A percentile compares a stretch with the other conserved stretches of the same genome.
These are phyloP conservation scores for Amphiprion clarkii DNA, from an alignment of 2,797 vertebrate species.

Conservation along the genomic window DNA sequence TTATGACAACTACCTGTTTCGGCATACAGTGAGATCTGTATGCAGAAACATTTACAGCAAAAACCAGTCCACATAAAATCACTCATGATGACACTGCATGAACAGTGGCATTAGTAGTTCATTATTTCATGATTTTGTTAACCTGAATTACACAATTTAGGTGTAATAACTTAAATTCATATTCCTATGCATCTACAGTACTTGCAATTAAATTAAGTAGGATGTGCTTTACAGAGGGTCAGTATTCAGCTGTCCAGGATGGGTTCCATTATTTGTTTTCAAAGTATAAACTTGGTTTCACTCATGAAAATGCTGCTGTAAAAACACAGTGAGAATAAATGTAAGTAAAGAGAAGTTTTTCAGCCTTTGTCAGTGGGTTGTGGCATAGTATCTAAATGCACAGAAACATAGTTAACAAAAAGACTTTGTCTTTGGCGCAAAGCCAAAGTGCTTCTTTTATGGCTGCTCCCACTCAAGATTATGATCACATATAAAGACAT, in stretches of 20 bases:
- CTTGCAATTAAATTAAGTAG: background rate
- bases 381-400: background rate
- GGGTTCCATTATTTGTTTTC: background rate
- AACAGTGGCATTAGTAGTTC: no score
- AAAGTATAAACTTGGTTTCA: no score
- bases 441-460: conserved; percentile 27
- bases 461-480: background rate
- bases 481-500: conserved; percentile 19
- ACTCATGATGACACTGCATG: background rate
- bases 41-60: no score
- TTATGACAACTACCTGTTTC: background rate
- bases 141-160: no score
- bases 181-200: no score
- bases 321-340: background rate
- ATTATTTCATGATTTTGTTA: no score
- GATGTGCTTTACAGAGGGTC: background rate
- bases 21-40: background rate
- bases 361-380: background rate
- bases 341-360: background rate
- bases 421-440: background rate
- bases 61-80: no score
- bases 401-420: background rate
- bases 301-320: no score
- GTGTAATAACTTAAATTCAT: no score
- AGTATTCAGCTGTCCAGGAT: background rate